Base-by-base conservation (phyloP, 2,888 invertebrate genomes). In the Trichogramma dendrolimi region DNA sequence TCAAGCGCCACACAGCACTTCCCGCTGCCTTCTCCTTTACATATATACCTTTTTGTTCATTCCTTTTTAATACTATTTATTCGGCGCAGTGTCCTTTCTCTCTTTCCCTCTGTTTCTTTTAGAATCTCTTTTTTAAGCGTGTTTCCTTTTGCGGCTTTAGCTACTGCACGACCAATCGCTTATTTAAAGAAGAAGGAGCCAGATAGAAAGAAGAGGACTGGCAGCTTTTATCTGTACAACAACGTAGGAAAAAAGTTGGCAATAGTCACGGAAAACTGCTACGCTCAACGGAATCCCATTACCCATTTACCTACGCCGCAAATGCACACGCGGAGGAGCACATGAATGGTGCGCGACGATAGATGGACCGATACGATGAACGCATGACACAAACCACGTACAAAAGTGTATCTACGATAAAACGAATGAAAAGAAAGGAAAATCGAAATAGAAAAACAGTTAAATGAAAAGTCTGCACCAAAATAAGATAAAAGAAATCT, bases 251-350 rank as follows among this genome's bases (percentile, higher is more conserved):
- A 59, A 42, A 55, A 62, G 8, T 56, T 60, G 58, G 55, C 62
- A 50, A 52, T 51, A 42, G 43, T 46, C 41, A 47, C 14, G 53
- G 27, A 27, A 43, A 47, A 49, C 49, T 46, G n/a, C 49, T 49
- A 42, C 48, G 48, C 5, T 50, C 48, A 38, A 10, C 52, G 43
- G 46, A 63, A 59, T 60, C 58, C 59, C 56, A 63, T 63, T 63
- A 59, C 50, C 51, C 42, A 39, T 55, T 58, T 58, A 58, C 53
- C 39, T n/a, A 40, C 11, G 43, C 42, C 44, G 55, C 48, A 40
- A 44, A 56, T 51, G 55, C 55, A 6, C n/a, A 27, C 14, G 48
- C 7, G 14, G 39, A 39, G 39, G 49, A 6, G 43, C 44, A 27
- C 27, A 27, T 27, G 27, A 27, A 27, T 42, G 54, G 11, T 54